Evolutionary conservation across 2,797 vertebrate species (phyloP).

Genomic region (Telmatherina bonti): DNA sequence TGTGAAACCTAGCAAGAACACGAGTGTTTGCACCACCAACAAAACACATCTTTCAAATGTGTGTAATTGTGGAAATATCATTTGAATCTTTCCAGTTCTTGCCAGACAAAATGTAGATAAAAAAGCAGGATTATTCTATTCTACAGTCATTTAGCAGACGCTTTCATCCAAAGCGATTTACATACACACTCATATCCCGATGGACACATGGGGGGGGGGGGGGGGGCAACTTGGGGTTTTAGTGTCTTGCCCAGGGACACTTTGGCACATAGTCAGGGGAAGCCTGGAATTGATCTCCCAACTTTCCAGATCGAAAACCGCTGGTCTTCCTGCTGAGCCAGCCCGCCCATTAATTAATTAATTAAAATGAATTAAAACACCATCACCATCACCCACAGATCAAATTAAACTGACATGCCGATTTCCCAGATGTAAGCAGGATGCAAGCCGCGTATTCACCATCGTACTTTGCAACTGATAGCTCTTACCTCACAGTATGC

Average conservation of each 20-base stretch:
- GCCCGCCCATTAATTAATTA: too few relatives aligned
- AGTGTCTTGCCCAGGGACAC: too few relatives aligned
- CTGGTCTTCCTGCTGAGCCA: too few relatives aligned
- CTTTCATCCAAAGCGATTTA: too few relatives aligned
- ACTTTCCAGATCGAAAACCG: too few relatives aligned
- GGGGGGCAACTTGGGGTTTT: too few relatives aligned
- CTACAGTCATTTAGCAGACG: too few relatives aligned
- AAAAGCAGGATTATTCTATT: too few relatives aligned
- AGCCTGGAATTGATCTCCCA: too few relatives aligned
- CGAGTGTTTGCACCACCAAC: not conserved
- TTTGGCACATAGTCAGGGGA: too few relatives aligned
- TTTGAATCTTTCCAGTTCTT: constrained; percentile 10
- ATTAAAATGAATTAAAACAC: constrained; percentile 6
- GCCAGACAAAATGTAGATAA: not conserved
- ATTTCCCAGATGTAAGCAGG: constrained; percentile 35
- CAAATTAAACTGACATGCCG: constrained; percentile 36
- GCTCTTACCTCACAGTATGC: constrained; percentile 19
- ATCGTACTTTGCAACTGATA: constrained; percentile 29
- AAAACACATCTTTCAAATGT: not conserved
- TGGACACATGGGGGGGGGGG: too few relatives aligned
- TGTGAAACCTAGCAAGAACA: constrained; percentile 30
- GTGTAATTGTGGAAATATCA: constrained; percentile 5
- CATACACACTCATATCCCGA: too few relatives aligned
- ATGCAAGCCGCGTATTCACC: constrained; percentile 40
- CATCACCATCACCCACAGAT: constrained; percentile 30